phyloP scores from a whole-genome alignment of 2,113 vertebrate genomes.

The Macaca nemestrina region DNA sequence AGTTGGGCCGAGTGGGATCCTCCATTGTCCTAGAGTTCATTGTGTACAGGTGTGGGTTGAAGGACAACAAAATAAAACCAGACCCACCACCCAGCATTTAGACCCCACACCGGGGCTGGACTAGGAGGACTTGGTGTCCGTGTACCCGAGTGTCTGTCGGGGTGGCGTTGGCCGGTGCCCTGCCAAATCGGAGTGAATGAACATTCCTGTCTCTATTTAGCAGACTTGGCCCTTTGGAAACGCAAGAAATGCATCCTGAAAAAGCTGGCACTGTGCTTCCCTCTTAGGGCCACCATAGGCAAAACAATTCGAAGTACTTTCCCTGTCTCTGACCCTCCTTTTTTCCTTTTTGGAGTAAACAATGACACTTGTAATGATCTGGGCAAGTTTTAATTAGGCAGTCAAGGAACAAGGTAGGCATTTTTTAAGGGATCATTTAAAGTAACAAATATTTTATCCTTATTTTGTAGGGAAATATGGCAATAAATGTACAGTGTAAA shows the following conservation, averaged over 20 bases:
- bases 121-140: fast-evolving
- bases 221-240: not conserved
- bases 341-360: not conserved
- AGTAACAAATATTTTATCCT: not conserved
- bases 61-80: not conserved
- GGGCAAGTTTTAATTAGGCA: not conserved
- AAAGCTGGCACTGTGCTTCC: not conserved
- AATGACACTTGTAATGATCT: not conserved
- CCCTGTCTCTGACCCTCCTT: not conserved
- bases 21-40: not conserved
- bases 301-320: not conserved
- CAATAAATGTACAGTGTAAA: fast-evolving
- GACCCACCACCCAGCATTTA: no score
- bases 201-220: not conserved
- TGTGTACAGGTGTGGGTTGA: not conserved
- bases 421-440: not conserved
- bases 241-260: not conserved
- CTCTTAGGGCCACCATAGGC: not conserved
- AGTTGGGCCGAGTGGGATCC: not conserved
- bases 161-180: fast-evolving
- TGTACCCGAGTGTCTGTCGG: not conserved
- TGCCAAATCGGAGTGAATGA: not conserved
- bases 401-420: not conserved
- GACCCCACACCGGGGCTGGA: not conserved
- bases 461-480: not conserved